These are phyloP conservation scores for Rhagonycha lutea DNA, from an alignment of 2,888 invertebrate species.

Conservation along the genomic window DNA sequence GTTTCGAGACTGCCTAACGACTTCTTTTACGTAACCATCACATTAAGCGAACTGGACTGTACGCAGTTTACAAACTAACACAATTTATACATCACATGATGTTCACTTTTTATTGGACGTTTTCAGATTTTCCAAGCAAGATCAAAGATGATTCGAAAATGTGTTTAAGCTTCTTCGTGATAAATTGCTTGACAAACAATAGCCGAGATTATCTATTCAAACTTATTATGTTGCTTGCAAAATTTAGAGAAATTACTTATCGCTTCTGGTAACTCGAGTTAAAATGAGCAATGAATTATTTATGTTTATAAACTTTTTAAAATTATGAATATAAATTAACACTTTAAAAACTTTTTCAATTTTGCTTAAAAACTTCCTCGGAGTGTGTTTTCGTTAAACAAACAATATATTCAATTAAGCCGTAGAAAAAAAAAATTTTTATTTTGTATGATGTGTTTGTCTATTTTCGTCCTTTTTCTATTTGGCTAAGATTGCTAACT, in stretches of 20 bases:
- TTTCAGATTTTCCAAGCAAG: slow-evolving; percentile 43
- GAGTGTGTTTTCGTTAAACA: not conserved
- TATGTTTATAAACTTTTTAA: not conserved
- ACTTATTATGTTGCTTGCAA: slow-evolving; percentile 38
- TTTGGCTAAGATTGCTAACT: not conserved
- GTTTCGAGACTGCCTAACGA: slow-evolving; percentile 12
- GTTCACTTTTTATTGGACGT: slow-evolving; percentile 43
- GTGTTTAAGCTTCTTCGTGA: slow-evolving; percentile 44
- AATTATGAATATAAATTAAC: not conserved
- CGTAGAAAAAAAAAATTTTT: not conserved
- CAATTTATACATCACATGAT: slow-evolving; percentile 49
- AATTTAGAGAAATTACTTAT: slow-evolving; percentile 29
- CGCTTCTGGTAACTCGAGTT: slow-evolving; percentile 30
- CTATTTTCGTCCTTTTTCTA: not conserved
- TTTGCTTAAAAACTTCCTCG: not conserved
- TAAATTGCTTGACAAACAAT: slow-evolving; percentile 47
- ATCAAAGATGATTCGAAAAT: slow-evolving; percentile 40
- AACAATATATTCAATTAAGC: not conserved
- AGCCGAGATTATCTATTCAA: slow-evolving; percentile 41
- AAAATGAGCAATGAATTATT: not conserved
- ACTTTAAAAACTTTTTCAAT: not conserved
- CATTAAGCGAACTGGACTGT: slow-evolving; percentile 9
- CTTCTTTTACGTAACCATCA: slow-evolving; percentile 2
- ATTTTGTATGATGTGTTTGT: not conserved
- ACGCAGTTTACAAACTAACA: slow-evolving; percentile 37